Evolutionary conservation across 2,797 vertebrate genomes (phyloP).

Genomic region (Percopsis omiscomaycus): DNA sequence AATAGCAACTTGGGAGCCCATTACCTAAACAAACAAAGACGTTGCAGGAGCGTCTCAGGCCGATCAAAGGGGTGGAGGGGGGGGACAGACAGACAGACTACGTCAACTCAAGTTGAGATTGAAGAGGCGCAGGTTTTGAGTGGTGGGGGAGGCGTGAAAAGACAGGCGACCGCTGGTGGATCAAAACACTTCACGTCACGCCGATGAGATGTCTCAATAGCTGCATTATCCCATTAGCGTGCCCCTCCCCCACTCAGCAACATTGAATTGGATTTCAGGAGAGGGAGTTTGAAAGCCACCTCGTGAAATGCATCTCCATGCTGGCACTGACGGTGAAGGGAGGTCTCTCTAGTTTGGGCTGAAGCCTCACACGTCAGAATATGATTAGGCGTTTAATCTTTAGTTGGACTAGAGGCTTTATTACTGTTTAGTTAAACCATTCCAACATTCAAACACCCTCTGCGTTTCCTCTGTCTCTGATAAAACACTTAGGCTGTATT

Average conservation of each 20-base stretch:
- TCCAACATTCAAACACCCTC: slow-evolving; percentile 35
- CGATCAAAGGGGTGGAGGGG: slow-evolving; percentile 15
- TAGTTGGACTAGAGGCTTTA: slow-evolving; percentile 35
- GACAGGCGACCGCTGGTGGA: slow-evolving; percentile 37
- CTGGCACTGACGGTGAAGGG: slow-evolving; percentile 20
- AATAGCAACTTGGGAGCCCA: slow-evolving; percentile 74
- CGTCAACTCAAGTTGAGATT: slow-evolving; percentile 67
- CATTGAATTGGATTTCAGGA: slow-evolving; percentile 12
- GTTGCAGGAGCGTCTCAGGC: slow-evolving; percentile 67
- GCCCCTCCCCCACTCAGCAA: slow-evolving; percentile 17
- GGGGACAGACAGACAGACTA: slow-evolving; percentile 31
- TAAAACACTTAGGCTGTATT: slow-evolving; percentile 43
- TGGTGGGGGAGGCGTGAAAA: slow-evolving; percentile 39
- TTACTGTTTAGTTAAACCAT: slow-evolving; percentile 34
- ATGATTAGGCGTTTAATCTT: slow-evolving; percentile 27
- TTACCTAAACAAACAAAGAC: slow-evolving; percentile 76
- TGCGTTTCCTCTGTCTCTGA: slow-evolving; percentile 33
- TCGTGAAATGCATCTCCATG: slow-evolving; percentile 35
- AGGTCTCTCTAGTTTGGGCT: slow-evolving; percentile 15
- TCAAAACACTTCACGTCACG: slow-evolving; percentile 53
- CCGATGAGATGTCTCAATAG: slow-evolving; percentile 66
- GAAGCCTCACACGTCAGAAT: slow-evolving; percentile 29
- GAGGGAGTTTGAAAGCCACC: slow-evolving; percentile 21
- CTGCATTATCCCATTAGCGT: slow-evolving; percentile 23
- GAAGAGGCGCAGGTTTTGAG: slow-evolving; percentile 35